Evolutionary conservation across 2,888 invertebrate genomes (phyloP), one percentile per base, ranked within the genome.

Genomic region (Drosophila diplacantha): DNA sequence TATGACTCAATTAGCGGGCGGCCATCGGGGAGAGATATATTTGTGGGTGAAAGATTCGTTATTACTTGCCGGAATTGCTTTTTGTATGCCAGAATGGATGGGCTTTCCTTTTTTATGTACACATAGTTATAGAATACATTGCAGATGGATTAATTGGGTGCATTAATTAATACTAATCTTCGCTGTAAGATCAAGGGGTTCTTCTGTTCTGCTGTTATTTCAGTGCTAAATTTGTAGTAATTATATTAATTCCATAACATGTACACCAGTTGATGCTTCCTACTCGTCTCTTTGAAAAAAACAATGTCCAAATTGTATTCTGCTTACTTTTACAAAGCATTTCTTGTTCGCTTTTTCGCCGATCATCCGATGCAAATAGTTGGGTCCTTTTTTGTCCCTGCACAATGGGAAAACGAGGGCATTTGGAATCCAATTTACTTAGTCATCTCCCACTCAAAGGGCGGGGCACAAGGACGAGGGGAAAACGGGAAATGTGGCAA

Each of bases 1-100:
- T 63, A 72, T 67, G 72, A 26, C 47, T 66, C 81, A 82, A 76
- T 82, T 77, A 72, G 53, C 65, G 29, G 20, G 18, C 24, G 16
- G 50, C 50, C 49, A 34, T 24, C 3, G 54, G 54, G 51, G 39
- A 55, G 14, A 47, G 22, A 46, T 34, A 37, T 26, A 41, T 35
- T 29, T 29, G 26, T 3, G 41, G 12, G 56, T 16, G 16, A 38
- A 38, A 54, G 18, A 38, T 54, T 38, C 14, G 22, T 38, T 55
- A 38, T 54, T 54, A 54, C 31, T n/a, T 14, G 16, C 16, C 29
- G 35, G 31, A 58, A 58, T 35, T 20, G 34, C 34, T 11, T 37
- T 26, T 34, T 12, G 6, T 11, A 5, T 12, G 9, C 49, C n/a
- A 9, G 11, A 35, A 16, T 35, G 5, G 0, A 35, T 16, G 2